These are phyloP conservation scores for Hypomesus transpacificus DNA, from an alignment of 2,113 vertebrate species.

Conservation along the genomic window DNA sequence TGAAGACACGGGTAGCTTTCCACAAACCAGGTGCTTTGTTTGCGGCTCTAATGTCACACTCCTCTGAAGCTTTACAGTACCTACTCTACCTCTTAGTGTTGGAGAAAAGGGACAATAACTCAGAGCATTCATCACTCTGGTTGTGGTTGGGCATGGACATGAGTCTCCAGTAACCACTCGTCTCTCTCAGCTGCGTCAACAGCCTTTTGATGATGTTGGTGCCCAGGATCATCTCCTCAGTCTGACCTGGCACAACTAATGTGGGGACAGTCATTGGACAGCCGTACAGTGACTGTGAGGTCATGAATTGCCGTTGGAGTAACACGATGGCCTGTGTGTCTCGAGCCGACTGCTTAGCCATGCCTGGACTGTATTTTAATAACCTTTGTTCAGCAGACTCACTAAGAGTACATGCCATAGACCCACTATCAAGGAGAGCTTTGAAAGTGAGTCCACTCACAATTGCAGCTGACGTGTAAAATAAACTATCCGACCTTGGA, in stretches of 20 bases:
- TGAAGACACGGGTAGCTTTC: slow-evolving; percentile 14
- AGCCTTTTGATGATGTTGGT: slow-evolving; percentile 28
- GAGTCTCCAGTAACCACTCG: slow-evolving; percentile 20
- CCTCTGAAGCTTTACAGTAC: slow-evolving; percentile 5
- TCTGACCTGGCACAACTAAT: slow-evolving; percentile 26
- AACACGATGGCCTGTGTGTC: slow-evolving; percentile 17
- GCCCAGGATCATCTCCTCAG: slow-evolving; percentile 28
- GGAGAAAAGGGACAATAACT: slow-evolving; percentile 30
- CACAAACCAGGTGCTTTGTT: slow-evolving; percentile 14
- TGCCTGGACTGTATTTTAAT: not conserved
- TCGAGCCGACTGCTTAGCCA: not conserved
- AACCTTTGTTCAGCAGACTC: slow-evolving; percentile 4
- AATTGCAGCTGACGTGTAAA: slow-evolving; percentile 4
- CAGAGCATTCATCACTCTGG: not conserved
- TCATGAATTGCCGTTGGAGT: not conserved
- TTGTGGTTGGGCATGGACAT: slow-evolving; percentile 3
- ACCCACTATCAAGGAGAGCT: slow-evolving; percentile 20
- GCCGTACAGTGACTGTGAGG: slow-evolving; percentile 16
- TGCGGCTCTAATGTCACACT: slow-evolving; percentile 4
- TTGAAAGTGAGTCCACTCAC: slow-evolving; percentile 7
- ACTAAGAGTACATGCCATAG: slow-evolving; percentile 21
- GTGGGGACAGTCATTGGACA: slow-evolving; percentile 24
- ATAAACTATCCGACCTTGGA: too few relatives aligned
- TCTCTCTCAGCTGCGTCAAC: slow-evolving; percentile 5
- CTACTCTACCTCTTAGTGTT: slow-evolving; percentile 27